Evolutionary conservation across 2,888 invertebrate species (phyloP), one percentile per base, ranked within the genome.

Genomic region (Tinea pellionella): DNA sequence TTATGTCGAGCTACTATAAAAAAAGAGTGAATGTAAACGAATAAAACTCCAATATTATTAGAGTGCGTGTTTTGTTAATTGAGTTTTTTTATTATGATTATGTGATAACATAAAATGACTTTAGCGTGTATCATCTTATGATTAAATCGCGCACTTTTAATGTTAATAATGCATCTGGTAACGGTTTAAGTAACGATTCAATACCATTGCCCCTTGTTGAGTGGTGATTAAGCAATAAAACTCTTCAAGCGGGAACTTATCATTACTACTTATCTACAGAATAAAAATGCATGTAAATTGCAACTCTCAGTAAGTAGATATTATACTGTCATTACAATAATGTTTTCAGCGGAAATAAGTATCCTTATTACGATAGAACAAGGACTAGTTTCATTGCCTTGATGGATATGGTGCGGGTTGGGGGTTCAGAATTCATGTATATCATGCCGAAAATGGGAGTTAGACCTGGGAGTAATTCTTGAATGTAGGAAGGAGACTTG

Each of bases 241-340:
- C 62, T 68, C 67, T 63, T 64, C 66, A 72, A 72, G 71, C 78
- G 76, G 70, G 69, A 72, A 78, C 70, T 69, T 66, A 67, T 71
- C 70, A 72, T 65, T 70, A 66, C 32, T n/a, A 32, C 30, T 57
- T 24, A 19, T 53, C 53, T 24, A 12, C 18, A 53, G 53, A 15
- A 53, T 53, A 18, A 16, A 53, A 8, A n/a, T 15, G 15, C 9
- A 53, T 53, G 53, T 19, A 53, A 53, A 53, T 53, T 53, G 24
- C 18, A 24, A 53, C 53, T 53, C 47, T 47, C 41, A 15, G 51
- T 9, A n/a, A n/a, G n/a, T n/a, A n/a, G n/a, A n/a, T 43, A 16
- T 51, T 51, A 51, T 9, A 51, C 51, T 6, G 9, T 51, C 18
- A 51, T 51, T 51, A 51, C 15, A 15, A 51, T 11, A 8, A 51